Conservation (phyloP, 2,888 invertebrate species). For the Eretmocerus hayati region DNA sequence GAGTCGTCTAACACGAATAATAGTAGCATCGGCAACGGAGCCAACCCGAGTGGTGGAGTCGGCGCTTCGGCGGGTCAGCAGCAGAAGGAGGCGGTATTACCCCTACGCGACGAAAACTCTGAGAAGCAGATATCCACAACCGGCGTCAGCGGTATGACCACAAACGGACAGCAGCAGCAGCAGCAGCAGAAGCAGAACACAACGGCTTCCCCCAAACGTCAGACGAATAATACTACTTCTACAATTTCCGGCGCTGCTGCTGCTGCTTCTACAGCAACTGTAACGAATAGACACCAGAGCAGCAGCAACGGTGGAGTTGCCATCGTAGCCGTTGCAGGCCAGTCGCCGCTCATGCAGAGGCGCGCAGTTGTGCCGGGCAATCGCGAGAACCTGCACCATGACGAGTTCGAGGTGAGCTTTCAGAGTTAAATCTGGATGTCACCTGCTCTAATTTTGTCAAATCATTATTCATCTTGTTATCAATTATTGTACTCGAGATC, state of each 20-base stretch:
- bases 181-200: conserved; percentile 17
- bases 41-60: conserved; percentile 18
- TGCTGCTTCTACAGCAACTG: background rate
- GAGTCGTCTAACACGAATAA: conserved; percentile 1
- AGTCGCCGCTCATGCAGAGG: conserved; percentile 9
- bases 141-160: background rate
- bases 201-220: conserved; percentile 6
- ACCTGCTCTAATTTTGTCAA: no score
- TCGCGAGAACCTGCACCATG: conserved; percentile 1
- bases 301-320: background rate
- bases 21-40: background rate
- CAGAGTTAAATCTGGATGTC: background rate
- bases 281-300: background rate
- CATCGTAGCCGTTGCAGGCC: no score
- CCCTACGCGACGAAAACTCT: no score
- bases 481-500: no score
- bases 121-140: background rate
- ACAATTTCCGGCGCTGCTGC: background rate
- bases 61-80: background rate
- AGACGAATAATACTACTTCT: background rate
- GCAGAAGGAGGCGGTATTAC: conserved; percentile 24
- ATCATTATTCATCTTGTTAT: no score
- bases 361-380: background rate
- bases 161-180: conserved; percentile 14
- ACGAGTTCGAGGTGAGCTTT: conserved; percentile 11